Percentiles rank a stretch among this genome's conserved stretches.
phyloP scores from a whole-genome alignment of 1,140 invertebrate genomes.

The Goniozus legneri region DNA sequence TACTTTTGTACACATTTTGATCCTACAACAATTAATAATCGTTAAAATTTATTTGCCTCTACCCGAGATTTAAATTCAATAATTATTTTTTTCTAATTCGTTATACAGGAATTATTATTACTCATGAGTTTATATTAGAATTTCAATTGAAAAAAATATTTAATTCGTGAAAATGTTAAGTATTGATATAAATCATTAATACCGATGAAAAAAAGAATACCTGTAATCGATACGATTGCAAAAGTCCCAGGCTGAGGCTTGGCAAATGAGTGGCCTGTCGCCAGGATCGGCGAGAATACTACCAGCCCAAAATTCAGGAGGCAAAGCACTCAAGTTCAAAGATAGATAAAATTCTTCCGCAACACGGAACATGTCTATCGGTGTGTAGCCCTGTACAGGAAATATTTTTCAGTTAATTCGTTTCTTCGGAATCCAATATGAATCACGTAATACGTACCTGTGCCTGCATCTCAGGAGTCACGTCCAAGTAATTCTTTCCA shows the following conservation, averaged over 20 bases:
- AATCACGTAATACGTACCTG: constrained; percentile 68
- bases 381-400: constrained; percentile 70
- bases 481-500: constrained; percentile 79
- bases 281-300: constrained; percentile 73
- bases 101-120: background rate
- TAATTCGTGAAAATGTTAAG: too few relatives aligned
- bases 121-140: background rate
- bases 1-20: constrained; percentile 92
- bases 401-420: constrained; percentile 4
- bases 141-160: too few relatives aligned
- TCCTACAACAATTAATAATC: too few relatives aligned
- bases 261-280: constrained; percentile 74
- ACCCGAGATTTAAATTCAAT: too few relatives aligned
- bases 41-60: too few relatives aligned
- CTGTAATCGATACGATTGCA: constrained; percentile 82
- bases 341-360: constrained; percentile 84
- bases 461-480: constrained; percentile 76
- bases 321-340: constrained; percentile 78
- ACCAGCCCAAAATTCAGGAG: constrained; percentile 76
- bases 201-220: too few relatives aligned
- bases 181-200: too few relatives aligned
- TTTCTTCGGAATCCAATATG: too few relatives aligned
- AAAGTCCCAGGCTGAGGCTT: constrained; percentile 91
- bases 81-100: too few relatives aligned
- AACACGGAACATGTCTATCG: constrained; percentile 72